phyloP scores from a whole-genome alignment of 2,888 invertebrate genomes.

The Harpalus rufipes region DNA sequence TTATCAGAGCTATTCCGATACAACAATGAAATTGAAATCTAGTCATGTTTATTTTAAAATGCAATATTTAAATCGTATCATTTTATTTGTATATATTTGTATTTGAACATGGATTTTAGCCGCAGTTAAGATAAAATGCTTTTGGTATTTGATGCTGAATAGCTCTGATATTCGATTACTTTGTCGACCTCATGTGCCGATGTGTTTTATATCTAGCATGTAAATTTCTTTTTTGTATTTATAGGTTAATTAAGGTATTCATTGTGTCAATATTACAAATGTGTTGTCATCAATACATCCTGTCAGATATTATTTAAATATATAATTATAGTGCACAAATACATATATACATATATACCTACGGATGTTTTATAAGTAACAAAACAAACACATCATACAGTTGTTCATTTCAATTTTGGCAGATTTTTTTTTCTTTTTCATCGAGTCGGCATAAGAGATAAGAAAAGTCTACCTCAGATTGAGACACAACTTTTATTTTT shows the following conservation, averaged over 20 bases:
- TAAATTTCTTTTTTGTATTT: slow-evolving; percentile 62
- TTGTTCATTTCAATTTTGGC: slow-evolving; percentile 52
- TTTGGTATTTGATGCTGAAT: slow-evolving; percentile 52
- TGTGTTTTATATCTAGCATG: slow-evolving; percentile 62
- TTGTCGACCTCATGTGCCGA: slow-evolving; percentile 55
- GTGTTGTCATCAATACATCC: slow-evolving; percentile 61
- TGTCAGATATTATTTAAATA: slow-evolving; percentile 57
- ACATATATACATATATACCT: slow-evolving; percentile 63
- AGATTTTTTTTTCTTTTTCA: slow-evolving; percentile 60
- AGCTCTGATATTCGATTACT: slow-evolving; percentile 55
- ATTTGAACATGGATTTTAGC: slow-evolving; percentile 70
- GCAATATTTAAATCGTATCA: slow-evolving; percentile 70
- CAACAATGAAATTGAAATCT: slow-evolving; percentile 45
- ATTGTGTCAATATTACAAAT: slow-evolving; percentile 62
- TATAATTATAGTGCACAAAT: slow-evolving; percentile 65
- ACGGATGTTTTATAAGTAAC: slow-evolving; percentile 58
- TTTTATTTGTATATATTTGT: slow-evolving; percentile 72
- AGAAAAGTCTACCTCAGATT: slow-evolving; percentile 55
- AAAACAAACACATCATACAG: slow-evolving; percentile 47
- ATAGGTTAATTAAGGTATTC: slow-evolving; percentile 57
- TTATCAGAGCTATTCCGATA: slow-evolving; percentile 56
- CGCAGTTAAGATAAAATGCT: slow-evolving; percentile 38
- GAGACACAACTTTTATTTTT: slow-evolving; percentile 6
- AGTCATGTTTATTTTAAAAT: slow-evolving; percentile 66
- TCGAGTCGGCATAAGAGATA: slow-evolving; percentile 18